Percentiles rank a stretch among this genome's conserved stretches.
Conservation (phyloP, 1,140 invertebrate genomes). For the Eumeta japonica region DNA sequence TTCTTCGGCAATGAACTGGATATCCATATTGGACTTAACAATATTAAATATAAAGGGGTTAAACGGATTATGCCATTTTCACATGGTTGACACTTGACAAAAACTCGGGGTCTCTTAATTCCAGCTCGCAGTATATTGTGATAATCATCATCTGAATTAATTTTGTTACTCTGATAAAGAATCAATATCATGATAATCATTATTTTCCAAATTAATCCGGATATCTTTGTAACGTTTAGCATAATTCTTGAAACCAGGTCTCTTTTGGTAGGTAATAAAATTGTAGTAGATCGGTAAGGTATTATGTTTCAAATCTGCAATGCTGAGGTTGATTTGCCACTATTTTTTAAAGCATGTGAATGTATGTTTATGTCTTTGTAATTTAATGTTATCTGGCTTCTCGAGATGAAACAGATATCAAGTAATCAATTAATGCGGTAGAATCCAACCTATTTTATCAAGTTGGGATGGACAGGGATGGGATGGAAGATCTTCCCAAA, state of each 20-base stretch:
- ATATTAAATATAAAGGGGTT: neutral
- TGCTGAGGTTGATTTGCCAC: neutral
- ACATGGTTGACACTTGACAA: neutral
- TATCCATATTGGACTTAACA: slow-evolving; percentile 25
- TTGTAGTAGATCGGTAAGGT: neutral
- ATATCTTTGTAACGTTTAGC: neutral
- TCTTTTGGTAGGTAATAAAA: neutral
- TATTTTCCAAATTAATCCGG: neutral
- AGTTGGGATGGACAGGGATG: slow-evolving; percentile 5
- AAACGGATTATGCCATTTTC: neutral
- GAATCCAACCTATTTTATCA: neutral
- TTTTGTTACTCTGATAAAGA: neutral
- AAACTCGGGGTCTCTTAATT: neutral
- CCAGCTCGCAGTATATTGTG: neutral
- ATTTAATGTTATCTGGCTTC: slow-evolving; percentile 10
- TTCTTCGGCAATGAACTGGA: slow-evolving; percentile 31
- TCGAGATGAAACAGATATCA: slow-evolving; percentile 8
- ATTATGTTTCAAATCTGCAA: neutral
- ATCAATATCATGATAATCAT: neutral
- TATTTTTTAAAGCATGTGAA: neutral
- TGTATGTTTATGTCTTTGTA: neutral
- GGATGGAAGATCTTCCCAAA: slow-evolving; percentile 17
- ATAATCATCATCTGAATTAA: neutral
- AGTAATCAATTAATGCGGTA: slow-evolving; percentile 9
- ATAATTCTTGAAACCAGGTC: neutral